A percentile compares a stretch with the other conserved stretches of the same genome.
Evolutionary conservation across 1,140 invertebrate genomes (phyloP).

Genomic region (Diorhabda sublineata): DNA sequence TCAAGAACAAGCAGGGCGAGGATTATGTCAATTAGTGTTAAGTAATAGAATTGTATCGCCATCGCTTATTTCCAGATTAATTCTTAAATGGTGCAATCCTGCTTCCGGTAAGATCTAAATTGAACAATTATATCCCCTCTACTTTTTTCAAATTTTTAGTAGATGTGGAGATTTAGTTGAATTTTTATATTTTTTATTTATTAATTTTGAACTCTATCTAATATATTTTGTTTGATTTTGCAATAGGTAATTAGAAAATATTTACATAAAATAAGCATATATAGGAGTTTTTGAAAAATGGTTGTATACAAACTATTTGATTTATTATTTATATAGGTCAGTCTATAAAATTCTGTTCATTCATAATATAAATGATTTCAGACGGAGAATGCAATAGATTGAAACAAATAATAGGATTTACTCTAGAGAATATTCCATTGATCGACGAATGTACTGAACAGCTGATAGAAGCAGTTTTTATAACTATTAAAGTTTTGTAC

Average conservation of each 20-base stretch:
- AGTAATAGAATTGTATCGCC: slow-evolving; percentile 24
- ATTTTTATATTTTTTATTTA: no score
- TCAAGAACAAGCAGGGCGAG: slow-evolving; percentile 26
- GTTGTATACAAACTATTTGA: not conserved
- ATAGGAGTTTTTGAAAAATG: not conserved
- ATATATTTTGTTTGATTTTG: no score
- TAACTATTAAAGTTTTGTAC: slow-evolving; percentile 22
- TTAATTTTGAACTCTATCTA: no score
- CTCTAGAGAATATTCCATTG: slow-evolving; percentile 22
- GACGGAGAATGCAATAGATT: slow-evolving; percentile 22
- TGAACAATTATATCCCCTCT: no score
- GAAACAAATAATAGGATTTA: slow-evolving; percentile 30
- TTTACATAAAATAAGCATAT: no score
- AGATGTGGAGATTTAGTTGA: no score
- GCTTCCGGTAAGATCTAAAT: slow-evolving; percentile 15
- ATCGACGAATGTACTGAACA: slow-evolving; percentile 19
- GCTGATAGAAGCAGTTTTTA: slow-evolving; percentile 24
- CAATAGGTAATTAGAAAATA: no score
- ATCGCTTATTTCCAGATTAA: slow-evolving; percentile 24
- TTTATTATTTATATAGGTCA: not conserved
- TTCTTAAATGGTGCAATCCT: slow-evolving; percentile 35
- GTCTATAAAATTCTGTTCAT: no score
- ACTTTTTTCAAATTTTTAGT: no score
- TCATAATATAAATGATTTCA: slow-evolving; percentile 8
- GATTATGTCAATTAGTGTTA: slow-evolving; percentile 29